Base-by-base conservation (phyloP, 1,140 invertebrate species). In the Parasteatoda tepidariorum region DNA sequence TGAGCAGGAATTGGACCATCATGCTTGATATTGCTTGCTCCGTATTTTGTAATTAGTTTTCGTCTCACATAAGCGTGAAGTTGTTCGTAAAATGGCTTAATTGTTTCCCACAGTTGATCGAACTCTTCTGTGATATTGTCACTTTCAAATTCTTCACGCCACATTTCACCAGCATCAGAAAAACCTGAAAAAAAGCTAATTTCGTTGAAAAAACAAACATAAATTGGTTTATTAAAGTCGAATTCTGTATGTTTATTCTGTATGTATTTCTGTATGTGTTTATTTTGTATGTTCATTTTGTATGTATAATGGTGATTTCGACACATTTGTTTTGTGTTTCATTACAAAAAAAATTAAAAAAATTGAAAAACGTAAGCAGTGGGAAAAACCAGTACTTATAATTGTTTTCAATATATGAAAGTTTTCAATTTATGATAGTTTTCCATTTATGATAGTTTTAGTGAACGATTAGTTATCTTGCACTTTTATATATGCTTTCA, bases 1-100 rank as follows among this genome's bases (percentile, higher is more conserved):
- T 98, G 96, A 18, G 95, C 96, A 0, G 96, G 96, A 74, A 98
- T 94, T 0, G 95, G 94, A n/a, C 94, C 94, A 68, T 91, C 92
- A 18, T 82, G 28, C 13, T 85, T 78, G 28, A 89, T 86, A n/a
- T 84, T 68, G 13, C 57, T 55, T 28, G 85, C 75, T 13, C 88
- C 87, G 83, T 92, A 91, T 13, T 84, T 91, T 87, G 96, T 93
- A 28, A 94, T 91, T 28, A 98, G 90, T 88, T 94, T 94, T 81
- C 93, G 92, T 31, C 96, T 91, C 0, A 97, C 93, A 88, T 97
- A 98, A 4, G 96, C 93, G 86, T 98, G 96, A 0, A 98, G 89
- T 74, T 95, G 91, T 84, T 96, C 93, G 87, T 98, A 98, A 0
- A 98, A 89, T 0, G 96, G 96, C 64, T 92, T 92, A 18, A 98